Conservation (phyloP, 2,797 vertebrate species). For the Gymnopithys bicolor region DNA sequence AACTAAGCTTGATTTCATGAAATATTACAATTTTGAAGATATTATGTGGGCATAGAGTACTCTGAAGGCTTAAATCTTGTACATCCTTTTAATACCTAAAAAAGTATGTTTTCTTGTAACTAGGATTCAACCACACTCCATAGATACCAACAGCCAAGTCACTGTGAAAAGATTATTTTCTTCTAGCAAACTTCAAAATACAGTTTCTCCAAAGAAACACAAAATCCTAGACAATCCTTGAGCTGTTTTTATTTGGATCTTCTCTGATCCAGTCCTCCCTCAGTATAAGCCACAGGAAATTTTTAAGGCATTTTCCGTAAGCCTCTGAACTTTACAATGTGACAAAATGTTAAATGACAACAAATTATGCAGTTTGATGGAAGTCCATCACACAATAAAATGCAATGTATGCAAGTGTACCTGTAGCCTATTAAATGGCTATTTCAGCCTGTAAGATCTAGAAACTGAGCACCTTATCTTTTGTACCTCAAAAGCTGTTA, state of each 20-base stretch:
- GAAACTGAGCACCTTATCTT: not conserved
- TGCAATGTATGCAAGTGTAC: not conserved
- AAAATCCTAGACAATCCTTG: not conserved
- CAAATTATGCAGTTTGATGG: not conserved
- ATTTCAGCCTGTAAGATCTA: not conserved
- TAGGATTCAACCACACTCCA: not conserved
- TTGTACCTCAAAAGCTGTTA: not conserved
- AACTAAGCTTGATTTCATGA: not conserved
- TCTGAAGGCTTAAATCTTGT: not conserved
- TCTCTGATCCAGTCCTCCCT: not conserved
- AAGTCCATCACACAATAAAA: not conserved
- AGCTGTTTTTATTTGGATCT: not conserved
- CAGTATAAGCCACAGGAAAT: not conserved
- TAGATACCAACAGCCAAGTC: not conserved
- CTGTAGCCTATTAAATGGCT: not conserved
- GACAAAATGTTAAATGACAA: not conserved
- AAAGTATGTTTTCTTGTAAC: accelerated
- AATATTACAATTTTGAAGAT: not conserved
- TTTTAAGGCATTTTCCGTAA: not conserved
- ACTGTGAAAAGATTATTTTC: not conserved
- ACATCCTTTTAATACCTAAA: not conserved
- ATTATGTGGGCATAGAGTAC: not conserved
- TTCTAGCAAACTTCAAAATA: not conserved
- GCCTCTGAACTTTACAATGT: not conserved
- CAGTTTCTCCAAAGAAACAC: not conserved